Percentiles rank a stretch among this genome's conserved stretches.
These are phyloP conservation scores for Chydorus sphaericus DNA, from an alignment of 2,888 invertebrate species.

Conservation along the genomic window DNA sequence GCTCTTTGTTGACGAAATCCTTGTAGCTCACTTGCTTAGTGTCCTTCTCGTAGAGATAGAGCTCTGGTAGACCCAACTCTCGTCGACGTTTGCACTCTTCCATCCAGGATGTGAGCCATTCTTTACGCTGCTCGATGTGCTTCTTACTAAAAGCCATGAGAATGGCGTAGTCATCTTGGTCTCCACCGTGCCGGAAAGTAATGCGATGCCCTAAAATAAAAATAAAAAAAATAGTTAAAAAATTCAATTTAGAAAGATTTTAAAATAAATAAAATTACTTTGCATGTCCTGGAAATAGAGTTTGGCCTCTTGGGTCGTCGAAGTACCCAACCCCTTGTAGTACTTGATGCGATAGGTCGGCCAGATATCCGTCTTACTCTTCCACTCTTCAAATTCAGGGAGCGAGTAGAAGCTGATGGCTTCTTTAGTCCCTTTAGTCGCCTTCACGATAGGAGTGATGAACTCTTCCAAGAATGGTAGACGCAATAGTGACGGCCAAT, in stretches of 20 bases:
- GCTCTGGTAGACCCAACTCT: conserved; percentile 68
- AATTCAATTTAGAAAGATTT: no score
- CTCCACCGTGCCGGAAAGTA: conserved; percentile 68
- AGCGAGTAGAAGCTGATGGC: conserved; percentile 83
- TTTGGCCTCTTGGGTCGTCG: conserved; percentile 93
- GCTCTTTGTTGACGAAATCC: conserved; percentile 89
- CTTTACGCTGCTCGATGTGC: conserved; percentile 86
- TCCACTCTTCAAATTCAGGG: conserved; percentile 98
- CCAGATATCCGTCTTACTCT: conserved; percentile 70
- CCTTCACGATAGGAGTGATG: conserved; percentile 98
- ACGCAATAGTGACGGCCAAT: conserved; percentile 87
- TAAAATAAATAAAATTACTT: no score
- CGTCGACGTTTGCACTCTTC: conserved; percentile 70
- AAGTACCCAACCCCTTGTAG: conserved; percentile 99
- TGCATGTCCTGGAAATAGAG: conserved; percentile 96
- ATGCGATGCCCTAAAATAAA: no score
- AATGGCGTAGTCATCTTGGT: conserved; percentile 82
- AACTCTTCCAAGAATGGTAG: conserved; percentile 93
- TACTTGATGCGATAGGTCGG: conserved; percentile 90
- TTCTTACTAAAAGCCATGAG: conserved; percentile 90
- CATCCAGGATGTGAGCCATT: conserved; percentile 95
- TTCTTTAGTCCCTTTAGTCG: conserved; percentile 53
- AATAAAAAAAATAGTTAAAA: no score
- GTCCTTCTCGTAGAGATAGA: conserved; percentile 80
- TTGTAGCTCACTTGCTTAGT: conserved; percentile 66